phyloP scores from a whole-genome alignment of 2,888 invertebrate genomes.

The Ferdinandea cuprea region DNA sequence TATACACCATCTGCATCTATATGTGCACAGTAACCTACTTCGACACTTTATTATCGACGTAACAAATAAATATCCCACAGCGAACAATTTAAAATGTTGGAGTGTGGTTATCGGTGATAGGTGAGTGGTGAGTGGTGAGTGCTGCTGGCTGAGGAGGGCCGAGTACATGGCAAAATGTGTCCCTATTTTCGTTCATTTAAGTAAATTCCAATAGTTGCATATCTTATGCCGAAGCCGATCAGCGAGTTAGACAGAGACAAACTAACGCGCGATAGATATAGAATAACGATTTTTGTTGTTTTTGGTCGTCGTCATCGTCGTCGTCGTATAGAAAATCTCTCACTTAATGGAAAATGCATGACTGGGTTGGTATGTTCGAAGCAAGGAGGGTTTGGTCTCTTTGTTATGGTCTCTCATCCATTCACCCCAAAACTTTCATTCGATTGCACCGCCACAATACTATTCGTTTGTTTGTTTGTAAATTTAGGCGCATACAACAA shows the following conservation, averaged over 20 bases:
- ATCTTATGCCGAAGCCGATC: conserved; percentile 10
- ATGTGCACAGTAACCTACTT: conserved; percentile 52
- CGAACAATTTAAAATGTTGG: conserved; percentile 57
- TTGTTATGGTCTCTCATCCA: conserved; percentile 1
- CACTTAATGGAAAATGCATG: conserved; percentile 63
- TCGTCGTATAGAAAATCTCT: conserved; percentile 25
- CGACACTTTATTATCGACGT: conserved; percentile 70
- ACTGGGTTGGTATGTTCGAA: conserved; percentile 37
- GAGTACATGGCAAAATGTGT: conserved; percentile 48
- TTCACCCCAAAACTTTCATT: conserved; percentile 18
- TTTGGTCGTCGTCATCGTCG: too few relatives aligned
- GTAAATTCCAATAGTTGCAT: conserved; percentile 54
- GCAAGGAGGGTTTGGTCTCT: not conserved
- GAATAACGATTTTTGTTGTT: conserved; percentile 43
- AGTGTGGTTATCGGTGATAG: too few relatives aligned
- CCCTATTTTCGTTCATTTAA: conserved; percentile 54
- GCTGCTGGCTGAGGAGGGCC: conserved; percentile 3
- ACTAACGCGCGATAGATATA: not conserved
- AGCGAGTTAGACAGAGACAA: not conserved
- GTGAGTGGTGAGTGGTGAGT: too few relatives aligned
- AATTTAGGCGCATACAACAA: conserved; percentile 50
- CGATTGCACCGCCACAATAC: conserved; percentile 37
- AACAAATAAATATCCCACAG: conserved; percentile 69
- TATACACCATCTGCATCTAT: conserved; percentile 37
- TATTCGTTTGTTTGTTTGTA: conserved; percentile 43